Base-by-base conservation (phyloP, 2,888 invertebrate genomes). In the Drosophila picticornis region DNA sequence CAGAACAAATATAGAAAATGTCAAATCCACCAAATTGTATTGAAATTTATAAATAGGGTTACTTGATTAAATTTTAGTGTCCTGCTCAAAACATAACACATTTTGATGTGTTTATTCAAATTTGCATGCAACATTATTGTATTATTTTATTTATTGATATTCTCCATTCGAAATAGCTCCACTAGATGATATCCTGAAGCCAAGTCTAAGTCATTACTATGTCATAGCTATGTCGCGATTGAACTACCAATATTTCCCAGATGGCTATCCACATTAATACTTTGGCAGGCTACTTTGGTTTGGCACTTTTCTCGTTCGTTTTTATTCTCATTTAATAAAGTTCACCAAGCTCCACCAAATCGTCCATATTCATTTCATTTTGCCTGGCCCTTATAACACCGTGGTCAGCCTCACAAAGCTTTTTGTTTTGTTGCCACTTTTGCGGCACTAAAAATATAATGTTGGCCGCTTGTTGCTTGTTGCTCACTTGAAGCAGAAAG, bases 391-490 rank as follows among this genome's bases (percentile, higher is more conserved):
- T 66, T 72, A 58, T 46, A 34, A 25, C 13, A 52, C 50, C 58
- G 38, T 52, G 61, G 31, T 55, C 36, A 62, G 48, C 59, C 38
- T 62, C 65, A 67, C 64, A 81, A 68, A 53, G 64, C 52, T 46
- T 7, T 46, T 46, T 68, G 56, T 66, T 84, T 85, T 71, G 80
- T 62, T 65, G 81, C 34, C 27, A 10, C 48, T 58, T 53, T 66
- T 58, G 46, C 19, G 62, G 31, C 72, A 72, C 73, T 73, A 63
- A 68, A 73, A 62, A 55, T 76, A 55, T 60, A 57, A 65, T 64
- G 57, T 48, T 60, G 46, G 34, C 65, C 76, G 91, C 88, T 85
- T 85, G 84, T 89, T 85, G 91, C 88, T 85, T 85, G 84, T 89
- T 85, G 91, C 84, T 72, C 84, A 83, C 74, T 90, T 77, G 75